Evolutionary conservation across 92 coral and sea anemone genomes (phyloP), one percentile per base, ranked within the genome.

Genomic region (Epizoanthus ramosus): DNA sequence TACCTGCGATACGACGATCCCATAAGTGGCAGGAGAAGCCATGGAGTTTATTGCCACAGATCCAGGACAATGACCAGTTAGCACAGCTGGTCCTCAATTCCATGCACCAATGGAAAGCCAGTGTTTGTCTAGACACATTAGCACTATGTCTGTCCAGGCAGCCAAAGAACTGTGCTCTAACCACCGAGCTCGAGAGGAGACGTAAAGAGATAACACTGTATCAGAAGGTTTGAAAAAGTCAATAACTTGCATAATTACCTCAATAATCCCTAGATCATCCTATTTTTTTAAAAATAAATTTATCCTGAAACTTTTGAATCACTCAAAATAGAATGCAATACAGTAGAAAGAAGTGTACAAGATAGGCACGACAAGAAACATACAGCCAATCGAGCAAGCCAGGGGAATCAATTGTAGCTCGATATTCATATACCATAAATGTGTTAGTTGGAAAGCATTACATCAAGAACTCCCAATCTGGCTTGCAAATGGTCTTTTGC

Each of bases 131-230:
- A 50, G 93, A 92, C 54, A 68, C 94, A 14, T 85, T 97, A 56
- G 71, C 87, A 6, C 86, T 97, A 45, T 95, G 98, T 59, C 71
- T 92, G 80, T 92, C 98, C 5, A 92, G 92, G 31, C 92, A 93
- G 28, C 88, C 93, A 5, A 84, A 83, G 25, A 93, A 90, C 75
- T 41, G 80, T 28, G 97, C 86, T 17, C 76, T 92, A 18, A 87
- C 75, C 37, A 88, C 74, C 35, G 92, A 88, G 80, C 88, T 97
- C 72, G 88, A 92, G 58, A 80, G 83, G 63, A 94, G 89, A 84
- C 88, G 81, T 18, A 90, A 84, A 39, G 96, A 92, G 88, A 71
- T 97, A 66, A 61, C 68, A 25, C 79, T 97, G 23, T 90, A 93
- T 67, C 75, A 79, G 45, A 91, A 93, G 98, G 98, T 95, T 28